phyloP scores from a whole-genome alignment of 2,113 vertebrate species.

The Pandion haliaetus region DNA sequence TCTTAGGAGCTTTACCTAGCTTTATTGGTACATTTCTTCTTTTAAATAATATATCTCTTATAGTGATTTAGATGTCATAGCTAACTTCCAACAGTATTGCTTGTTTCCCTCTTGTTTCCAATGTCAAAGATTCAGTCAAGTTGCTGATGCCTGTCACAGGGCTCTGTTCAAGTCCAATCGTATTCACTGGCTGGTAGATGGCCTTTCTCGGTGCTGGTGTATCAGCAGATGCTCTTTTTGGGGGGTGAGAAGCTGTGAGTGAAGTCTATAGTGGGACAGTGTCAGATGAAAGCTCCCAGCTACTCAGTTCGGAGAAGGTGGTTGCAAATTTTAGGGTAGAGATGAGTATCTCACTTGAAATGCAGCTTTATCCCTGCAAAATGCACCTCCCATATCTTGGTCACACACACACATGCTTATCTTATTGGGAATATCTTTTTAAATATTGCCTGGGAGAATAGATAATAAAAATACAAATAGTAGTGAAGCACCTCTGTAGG shows the following conservation, averaged over 20 bases:
- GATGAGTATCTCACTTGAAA: not conserved
- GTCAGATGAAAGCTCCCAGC: not conserved
- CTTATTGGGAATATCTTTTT: not conserved
- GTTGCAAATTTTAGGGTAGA: not conserved
- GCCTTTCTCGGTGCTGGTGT: not conserved
- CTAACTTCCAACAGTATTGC: not conserved
- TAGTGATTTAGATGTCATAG: not conserved
- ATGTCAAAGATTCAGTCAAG: not conserved
- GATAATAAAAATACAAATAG: not conserved
- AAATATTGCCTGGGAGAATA: not conserved
- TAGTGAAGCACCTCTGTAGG: not conserved
- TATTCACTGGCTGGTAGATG: not conserved
- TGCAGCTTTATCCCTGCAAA: not conserved
- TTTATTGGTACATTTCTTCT: not conserved
- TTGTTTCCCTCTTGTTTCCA: not conserved
- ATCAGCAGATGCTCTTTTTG: not conserved
- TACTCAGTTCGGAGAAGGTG: not conserved
- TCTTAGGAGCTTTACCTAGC: not conserved
- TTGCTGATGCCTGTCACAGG: not conserved
- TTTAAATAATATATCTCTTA: not conserved
- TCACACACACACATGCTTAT: rapidly evolving
- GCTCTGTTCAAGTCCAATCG: not conserved
- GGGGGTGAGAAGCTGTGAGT: not conserved
- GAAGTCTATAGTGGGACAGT: not conserved
- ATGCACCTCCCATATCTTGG: not conserved